Evolutionary conservation across 2,888 invertebrate genomes (phyloP).

Genomic region (Formica aserva): DNA sequence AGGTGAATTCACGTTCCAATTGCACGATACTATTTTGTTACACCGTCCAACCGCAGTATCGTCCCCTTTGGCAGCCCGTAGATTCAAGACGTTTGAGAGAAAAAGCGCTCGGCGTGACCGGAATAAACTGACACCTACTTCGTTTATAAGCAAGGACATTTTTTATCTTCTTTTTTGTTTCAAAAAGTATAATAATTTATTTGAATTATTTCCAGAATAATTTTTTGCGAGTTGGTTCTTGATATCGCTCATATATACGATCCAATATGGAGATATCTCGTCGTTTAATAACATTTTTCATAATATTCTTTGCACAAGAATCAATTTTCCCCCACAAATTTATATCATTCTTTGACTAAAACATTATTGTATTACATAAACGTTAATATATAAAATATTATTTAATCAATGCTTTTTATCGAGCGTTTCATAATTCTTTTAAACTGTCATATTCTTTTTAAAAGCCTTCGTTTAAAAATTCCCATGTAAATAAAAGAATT

Average conservation of each 20-base stretch:
- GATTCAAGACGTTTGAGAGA: not conserved
- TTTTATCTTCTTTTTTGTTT: not conserved
- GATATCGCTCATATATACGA: not conserved
- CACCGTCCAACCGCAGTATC: not conserved
- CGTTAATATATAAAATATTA: constrained; percentile 9
- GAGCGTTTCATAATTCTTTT: constrained; percentile 14
- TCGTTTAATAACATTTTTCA: not conserved
- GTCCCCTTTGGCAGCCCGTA: not conserved
- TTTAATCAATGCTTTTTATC: constrained; percentile 29
- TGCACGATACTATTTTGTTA: constrained; percentile 29
- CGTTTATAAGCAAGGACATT: not conserved
- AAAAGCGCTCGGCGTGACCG: not conserved
- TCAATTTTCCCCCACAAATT: not conserved
- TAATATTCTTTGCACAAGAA: not conserved
- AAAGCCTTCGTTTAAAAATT: constrained; percentile 15
- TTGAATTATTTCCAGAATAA: not conserved
- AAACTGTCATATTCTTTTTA: not conserved
- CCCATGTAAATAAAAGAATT: constrained; percentile 9
- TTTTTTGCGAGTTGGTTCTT: not conserved
- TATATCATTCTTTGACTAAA: constrained; percentile 9
- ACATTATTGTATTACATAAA: not conserved
- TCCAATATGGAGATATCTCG: not conserved
- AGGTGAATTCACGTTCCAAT: constrained; percentile 26
- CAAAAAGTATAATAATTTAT: not conserved
- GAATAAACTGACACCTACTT: not conserved